These are phyloP conservation scores for Medauroidea extradentata DNA, from an alignment of 1,140 invertebrate species.

Conservation along the genomic window DNA sequence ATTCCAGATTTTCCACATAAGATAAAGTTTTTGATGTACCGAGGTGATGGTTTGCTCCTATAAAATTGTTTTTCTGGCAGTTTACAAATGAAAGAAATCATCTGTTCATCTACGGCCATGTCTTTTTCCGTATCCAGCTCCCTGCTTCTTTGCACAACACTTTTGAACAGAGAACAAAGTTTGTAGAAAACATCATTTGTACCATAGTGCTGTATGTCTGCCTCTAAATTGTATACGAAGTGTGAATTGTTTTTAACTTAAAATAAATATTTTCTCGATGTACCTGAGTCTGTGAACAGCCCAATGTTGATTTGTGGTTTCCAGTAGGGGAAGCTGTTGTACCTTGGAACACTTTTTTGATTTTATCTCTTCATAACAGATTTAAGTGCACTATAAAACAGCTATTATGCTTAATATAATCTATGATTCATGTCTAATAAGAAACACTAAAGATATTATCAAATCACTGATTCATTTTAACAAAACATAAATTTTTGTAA, in stretches of 20 bases:
- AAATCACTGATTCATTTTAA: too few relatives aligned
- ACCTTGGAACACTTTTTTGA: too few relatives aligned
- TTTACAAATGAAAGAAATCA: neutral
- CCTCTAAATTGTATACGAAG: neutral
- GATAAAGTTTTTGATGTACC: constrained; percentile 10
- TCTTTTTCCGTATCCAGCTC: neutral
- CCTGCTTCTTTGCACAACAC: neutral
- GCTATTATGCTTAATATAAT: too few relatives aligned
- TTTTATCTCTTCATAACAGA: too few relatives aligned
- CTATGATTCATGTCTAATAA: too few relatives aligned
- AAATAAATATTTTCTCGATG: neutral
- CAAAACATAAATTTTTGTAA: too few relatives aligned
- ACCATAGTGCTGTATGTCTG: neutral
- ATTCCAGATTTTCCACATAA: constrained; percentile 7
- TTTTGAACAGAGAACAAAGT: neutral
- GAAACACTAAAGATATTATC: too few relatives aligned
- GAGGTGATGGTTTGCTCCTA: constrained; percentile 7
- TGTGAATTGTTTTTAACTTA: constrained; percentile 4
- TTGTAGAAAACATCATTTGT: constrained; percentile 3
- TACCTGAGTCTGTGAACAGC: neutral
- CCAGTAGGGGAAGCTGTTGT: too few relatives aligned
- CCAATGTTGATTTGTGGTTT: neutral
- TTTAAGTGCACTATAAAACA: too few relatives aligned
- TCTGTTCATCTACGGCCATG: constrained; percentile 6
- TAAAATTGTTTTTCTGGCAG: constrained; percentile 13